Percentiles rank a stretch among this genome's conserved stretches.
Evolutionary conservation across 1,140 invertebrate genomes (phyloP).

Genomic region (Elymnias hypermnestra): DNA sequence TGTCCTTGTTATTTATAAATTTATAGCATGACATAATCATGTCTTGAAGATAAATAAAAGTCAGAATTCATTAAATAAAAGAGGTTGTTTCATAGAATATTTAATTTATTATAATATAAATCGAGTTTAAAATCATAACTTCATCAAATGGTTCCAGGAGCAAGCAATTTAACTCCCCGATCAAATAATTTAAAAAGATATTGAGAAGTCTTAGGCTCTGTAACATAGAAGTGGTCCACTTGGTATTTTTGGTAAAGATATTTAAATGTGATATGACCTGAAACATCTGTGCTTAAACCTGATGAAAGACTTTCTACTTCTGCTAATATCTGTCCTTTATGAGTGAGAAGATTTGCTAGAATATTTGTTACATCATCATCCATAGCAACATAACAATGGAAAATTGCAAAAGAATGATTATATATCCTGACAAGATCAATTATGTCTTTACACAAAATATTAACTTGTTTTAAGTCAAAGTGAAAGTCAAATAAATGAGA

Average conservation of each 20-base stretch:
- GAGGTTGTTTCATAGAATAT: too few species aligned
- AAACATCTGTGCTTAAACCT: slow-evolving; percentile 81
- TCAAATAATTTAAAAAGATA: slow-evolving; percentile 84
- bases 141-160: slow-evolving; percentile 77
- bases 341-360: slow-evolving; percentile 77
- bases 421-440: slow-evolving; percentile 40
- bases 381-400: slow-evolving; percentile 59
- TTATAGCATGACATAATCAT: too few species aligned
- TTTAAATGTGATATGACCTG: slow-evolving; percentile 79
- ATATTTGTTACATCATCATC: slow-evolving; percentile 76
- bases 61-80: too few species aligned
- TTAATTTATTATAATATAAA: too few species aligned
- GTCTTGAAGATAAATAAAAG: too few species aligned
- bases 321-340: slow-evolving; percentile 79
- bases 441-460: slow-evolving; percentile 75
- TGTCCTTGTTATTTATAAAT: too few species aligned
- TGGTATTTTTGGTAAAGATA: slow-evolving; percentile 62
- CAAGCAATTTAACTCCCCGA: slow-evolving; percentile 82
- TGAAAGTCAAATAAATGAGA: slow-evolving; percentile 82
- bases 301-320: slow-evolving; percentile 80
- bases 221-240: slow-evolving; percentile 42
- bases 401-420: slow-evolving; percentile 47
- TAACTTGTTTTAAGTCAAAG: slow-evolving; percentile 72
- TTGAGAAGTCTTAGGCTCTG: slow-evolving; percentile 56
- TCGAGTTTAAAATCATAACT: too few species aligned